Evolutionary conservation across 2,888 invertebrate genomes (phyloP).

Genomic region (Cerceris ruficornis): DNA sequence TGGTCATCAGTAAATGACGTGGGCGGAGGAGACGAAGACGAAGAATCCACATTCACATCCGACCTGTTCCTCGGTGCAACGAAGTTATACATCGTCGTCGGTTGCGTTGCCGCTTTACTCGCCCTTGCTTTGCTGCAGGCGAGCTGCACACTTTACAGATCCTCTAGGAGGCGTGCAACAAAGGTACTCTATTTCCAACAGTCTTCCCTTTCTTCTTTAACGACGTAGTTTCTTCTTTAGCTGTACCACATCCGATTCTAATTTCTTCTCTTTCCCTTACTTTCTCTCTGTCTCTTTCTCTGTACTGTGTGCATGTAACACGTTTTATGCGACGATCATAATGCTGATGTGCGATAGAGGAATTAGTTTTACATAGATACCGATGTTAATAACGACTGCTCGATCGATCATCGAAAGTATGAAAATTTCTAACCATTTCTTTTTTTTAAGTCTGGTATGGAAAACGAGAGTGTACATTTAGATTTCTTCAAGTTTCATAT

Average conservation of each 20-base stretch:
- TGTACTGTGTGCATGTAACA: slow-evolving; percentile 56
- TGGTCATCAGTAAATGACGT: slow-evolving; percentile 82
- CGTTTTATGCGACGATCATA: slow-evolving; percentile 31
- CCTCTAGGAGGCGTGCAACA: slow-evolving; percentile 83
- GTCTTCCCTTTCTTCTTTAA: slow-evolving; percentile 8
- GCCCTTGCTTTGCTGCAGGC: slow-evolving; percentile 92
- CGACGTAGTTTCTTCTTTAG: slow-evolving; percentile 26
- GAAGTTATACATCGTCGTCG: slow-evolving; percentile 91
- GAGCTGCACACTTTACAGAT: slow-evolving; percentile 90
- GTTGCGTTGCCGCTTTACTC: slow-evolving; percentile 90
- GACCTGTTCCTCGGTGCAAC: slow-evolving; percentile 87
- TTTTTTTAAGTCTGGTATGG: too few species aligned
- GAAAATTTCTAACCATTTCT: too few species aligned
- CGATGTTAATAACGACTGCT: too few species aligned
- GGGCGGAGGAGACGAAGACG: slow-evolving; percentile 67
- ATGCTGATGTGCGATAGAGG: slow-evolving; percentile 30
- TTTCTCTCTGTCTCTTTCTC: slow-evolving; percentile 18
- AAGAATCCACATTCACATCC: slow-evolving; percentile 47
- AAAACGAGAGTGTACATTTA: too few species aligned
- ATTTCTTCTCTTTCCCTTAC: neutral
- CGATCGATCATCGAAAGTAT: too few species aligned
- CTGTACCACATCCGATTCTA: slow-evolving; percentile 14
- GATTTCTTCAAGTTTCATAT: too few species aligned
- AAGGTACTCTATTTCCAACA: slow-evolving; percentile 84
- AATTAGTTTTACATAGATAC: neutral